phyloP scores from a whole-genome alignment of 2,888 invertebrate species.

The Arenicola marina region DNA sequence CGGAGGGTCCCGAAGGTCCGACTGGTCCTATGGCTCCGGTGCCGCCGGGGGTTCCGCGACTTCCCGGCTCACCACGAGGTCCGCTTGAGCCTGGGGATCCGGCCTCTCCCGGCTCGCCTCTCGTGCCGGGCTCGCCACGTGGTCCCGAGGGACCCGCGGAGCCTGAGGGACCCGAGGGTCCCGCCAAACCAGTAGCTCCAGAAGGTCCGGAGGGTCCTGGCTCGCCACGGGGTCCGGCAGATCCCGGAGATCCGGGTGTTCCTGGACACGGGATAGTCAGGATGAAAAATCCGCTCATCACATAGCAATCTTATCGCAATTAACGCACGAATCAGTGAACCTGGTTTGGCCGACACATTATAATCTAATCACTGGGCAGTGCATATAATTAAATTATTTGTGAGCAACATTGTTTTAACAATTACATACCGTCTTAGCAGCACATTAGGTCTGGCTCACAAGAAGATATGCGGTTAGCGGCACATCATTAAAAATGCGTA shows the following conservation, averaged over 20 bases:
- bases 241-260: background rate
- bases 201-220: background rate
- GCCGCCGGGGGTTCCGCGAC: conserved; percentile 3
- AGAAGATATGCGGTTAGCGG: too few relatives aligned
- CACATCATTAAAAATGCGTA: too few relatives aligned
- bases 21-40: background rate
- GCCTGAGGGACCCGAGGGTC: background rate
- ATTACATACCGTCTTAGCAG: too few relatives aligned
- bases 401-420: too few relatives aligned
- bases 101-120: conserved; percentile 58
- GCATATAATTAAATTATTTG: too few relatives aligned
- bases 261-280: too few relatives aligned
- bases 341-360: too few relatives aligned
- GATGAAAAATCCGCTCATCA: too few relatives aligned
- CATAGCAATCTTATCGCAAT: too few relatives aligned
- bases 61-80: conserved; percentile 6
- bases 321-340: too few relatives aligned
- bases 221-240: background rate
- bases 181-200: background rate
- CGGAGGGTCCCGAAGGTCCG: background rate
- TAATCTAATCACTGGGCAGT: too few relatives aligned
- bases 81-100: conserved; percentile 15
- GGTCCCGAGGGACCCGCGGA: background rate
- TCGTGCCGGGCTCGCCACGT: conserved; percentile 9
- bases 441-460: too few relatives aligned